Conservation (phyloP, 2,113 vertebrate genomes). For the Neogale vison region DNA sequence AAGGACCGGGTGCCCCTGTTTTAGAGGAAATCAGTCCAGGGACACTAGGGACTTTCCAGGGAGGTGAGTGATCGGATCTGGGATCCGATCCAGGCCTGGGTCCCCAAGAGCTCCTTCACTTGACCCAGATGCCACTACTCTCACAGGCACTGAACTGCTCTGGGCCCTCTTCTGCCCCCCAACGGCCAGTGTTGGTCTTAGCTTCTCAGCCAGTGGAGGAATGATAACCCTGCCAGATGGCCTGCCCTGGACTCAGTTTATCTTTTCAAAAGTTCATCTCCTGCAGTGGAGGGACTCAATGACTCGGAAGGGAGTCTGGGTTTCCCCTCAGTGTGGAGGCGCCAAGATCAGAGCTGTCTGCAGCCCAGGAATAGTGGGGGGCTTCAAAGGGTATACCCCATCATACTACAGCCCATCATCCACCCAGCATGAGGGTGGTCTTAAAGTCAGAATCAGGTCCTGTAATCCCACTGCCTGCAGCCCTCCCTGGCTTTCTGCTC, state of each 20-base stretch:
- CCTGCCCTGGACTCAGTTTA: background rate
- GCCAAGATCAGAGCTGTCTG: background rate
- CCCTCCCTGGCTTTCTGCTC: background rate
- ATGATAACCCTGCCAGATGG: background rate
- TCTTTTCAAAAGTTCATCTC: background rate
- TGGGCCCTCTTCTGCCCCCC: background rate
- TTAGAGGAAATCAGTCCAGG: background rate
- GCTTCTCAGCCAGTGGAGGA: background rate
- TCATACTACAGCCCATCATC: accelerated
- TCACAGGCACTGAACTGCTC: background rate
- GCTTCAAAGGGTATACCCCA: background rate
- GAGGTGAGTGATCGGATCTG: background rate
- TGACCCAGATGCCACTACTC: background rate
- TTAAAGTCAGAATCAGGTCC: background rate
- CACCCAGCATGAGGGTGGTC: background rate
- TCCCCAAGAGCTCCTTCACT: background rate
- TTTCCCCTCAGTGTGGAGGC: background rate
- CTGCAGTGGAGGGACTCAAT: background rate
- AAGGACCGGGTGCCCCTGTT: background rate
- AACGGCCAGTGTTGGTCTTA: no score
- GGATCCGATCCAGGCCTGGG: background rate
- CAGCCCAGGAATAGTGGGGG: background rate
- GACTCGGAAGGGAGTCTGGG: background rate
- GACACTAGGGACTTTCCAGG: background rate
- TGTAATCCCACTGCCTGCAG: background rate